Percentiles rank a stretch among this genome's conserved stretches.
phyloP scores from a whole-genome alignment of 2,888 invertebrate species.

The Luffia ferchaultella region DNA sequence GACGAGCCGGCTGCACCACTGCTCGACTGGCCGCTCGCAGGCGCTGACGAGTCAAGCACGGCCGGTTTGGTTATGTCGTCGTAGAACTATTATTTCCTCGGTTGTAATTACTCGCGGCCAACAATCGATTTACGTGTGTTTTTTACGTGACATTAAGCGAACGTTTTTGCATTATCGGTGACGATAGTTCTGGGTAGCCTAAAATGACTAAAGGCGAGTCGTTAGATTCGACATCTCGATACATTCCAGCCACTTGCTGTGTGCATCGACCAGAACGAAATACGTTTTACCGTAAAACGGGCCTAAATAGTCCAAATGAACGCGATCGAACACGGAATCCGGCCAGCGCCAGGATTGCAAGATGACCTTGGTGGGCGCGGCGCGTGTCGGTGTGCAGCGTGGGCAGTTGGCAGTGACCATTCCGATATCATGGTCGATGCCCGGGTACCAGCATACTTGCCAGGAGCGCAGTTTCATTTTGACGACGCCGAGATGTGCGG shows the following conservation, averaged over 20 bases:
- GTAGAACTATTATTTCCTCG: no score
- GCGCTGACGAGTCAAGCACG: background rate
- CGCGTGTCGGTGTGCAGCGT: slow-evolving; percentile 12
- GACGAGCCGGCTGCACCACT: background rate
- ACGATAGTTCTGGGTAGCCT: background rate
- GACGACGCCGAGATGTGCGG: no score
- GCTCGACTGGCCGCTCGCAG: background rate
- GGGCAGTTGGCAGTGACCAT: slow-evolving; percentile 12
- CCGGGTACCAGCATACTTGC: slow-evolving; percentile 1
- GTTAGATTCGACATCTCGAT: background rate
- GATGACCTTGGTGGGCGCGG: slow-evolving; percentile 12
- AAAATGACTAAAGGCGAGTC: background rate
- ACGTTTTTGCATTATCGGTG: background rate
- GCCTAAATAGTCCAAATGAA: no score
- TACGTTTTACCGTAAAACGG: no score
- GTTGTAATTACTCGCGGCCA: no score
- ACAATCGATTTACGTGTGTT: background rate
- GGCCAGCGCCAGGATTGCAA: slow-evolving; percentile 19
- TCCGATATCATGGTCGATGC: slow-evolving; percentile 5
- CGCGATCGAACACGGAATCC: slow-evolving; percentile 18
- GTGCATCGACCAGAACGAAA: no score
- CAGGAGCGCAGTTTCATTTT: no score
- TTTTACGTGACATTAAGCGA: background rate
- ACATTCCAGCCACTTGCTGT: background rate
- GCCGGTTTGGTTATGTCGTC: no score